These are phyloP conservation scores for Lithophane socia DNA, from an alignment of 2,888 invertebrate genomes.

Conservation along the genomic window DNA sequence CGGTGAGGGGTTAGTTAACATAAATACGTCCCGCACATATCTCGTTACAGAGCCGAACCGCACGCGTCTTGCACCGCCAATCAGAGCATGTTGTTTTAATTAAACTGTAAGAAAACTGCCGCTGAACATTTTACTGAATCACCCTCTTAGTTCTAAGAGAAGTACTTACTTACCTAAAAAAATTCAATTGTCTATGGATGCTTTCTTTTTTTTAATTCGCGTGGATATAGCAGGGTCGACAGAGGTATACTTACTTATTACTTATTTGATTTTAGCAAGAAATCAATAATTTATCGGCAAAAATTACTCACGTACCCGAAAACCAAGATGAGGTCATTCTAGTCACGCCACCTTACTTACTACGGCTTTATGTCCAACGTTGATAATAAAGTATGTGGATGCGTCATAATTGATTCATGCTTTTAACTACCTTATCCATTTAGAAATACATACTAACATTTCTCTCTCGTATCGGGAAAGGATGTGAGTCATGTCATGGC, in stretches of 20 bases:
- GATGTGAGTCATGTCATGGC: slow-evolving; percentile 65
- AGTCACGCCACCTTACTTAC: slow-evolving; percentile 46
- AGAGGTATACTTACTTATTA: background rate
- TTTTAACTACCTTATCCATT: slow-evolving; percentile 53
- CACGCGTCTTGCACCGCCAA: slow-evolving; percentile 56
- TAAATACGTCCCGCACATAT: slow-evolving; percentile 54
- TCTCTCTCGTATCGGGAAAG: slow-evolving; percentile 63
- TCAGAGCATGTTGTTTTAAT: slow-evolving; percentile 62
- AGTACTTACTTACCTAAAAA: background rate
- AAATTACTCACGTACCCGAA: slow-evolving; percentile 47
- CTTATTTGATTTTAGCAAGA: background rate
- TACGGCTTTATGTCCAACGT: slow-evolving; percentile 29
- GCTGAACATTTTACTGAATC: slow-evolving; percentile 28
- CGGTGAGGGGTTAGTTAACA: slow-evolving; percentile 53
- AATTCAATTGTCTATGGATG: background rate
- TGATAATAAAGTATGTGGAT: slow-evolving; percentile 35
- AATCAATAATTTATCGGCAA: slow-evolving; percentile 12
- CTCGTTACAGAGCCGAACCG: slow-evolving; percentile 54
- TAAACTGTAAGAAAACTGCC: slow-evolving; percentile 49
- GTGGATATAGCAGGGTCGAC: background rate
- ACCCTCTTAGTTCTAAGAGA: slow-evolving; percentile 9
- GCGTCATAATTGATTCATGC: slow-evolving; percentile 66
- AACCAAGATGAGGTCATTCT: slow-evolving; percentile 54
- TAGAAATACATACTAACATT: slow-evolving; percentile 56
- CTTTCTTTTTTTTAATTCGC: slow-evolving; percentile 10